Conservation (phyloP, 2,113 vertebrate genomes). For the Scatophagus argus region DNA sequence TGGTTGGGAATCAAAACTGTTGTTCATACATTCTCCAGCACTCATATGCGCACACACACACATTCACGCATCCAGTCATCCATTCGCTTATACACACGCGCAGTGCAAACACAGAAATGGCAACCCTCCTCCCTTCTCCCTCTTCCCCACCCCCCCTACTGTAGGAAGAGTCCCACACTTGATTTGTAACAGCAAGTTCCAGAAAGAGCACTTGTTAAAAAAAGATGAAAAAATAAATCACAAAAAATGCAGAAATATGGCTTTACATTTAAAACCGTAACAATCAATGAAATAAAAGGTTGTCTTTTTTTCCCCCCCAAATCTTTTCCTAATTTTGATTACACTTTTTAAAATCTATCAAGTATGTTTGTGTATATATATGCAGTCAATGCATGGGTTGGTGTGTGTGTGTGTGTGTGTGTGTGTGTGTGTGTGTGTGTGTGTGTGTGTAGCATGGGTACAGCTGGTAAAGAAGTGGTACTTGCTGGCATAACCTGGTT, state of each 20-base stretch:
- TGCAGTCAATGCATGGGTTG: conserved; percentile 63
- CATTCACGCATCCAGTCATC: conserved; percentile 30
- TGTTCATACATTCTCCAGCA: conserved; percentile 68
- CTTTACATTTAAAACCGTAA: conserved; percentile 82
- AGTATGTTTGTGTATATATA: conserved; percentile 49
- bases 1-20: conserved; percentile 68
- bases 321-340: conserved; percentile 61
- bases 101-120: conserved; percentile 77
- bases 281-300: conserved; percentile 71
- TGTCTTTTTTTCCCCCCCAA: conserved; percentile 26
- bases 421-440: conserved; percentile 35
- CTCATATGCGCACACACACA: conserved; percentile 14
- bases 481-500: conserved; percentile 79
- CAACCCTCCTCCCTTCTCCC: conserved; percentile 44
- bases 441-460: conserved; percentile 54
- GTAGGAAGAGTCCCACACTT: conserved; percentile 74
- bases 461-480: conserved; percentile 80
- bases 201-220: conserved; percentile 86
- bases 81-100: conserved; percentile 31
- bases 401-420: conserved; percentile 33
- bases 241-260: conserved; percentile 75
- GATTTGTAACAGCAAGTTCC: conserved; percentile 86
- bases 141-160: conserved; percentile 21
- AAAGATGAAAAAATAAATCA: conserved; percentile 23
- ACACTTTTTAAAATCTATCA: conserved; percentile 61